phyloP scores from a whole-genome alignment of 2,113 vertebrate species.

The Maccullochella peelii region DNA sequence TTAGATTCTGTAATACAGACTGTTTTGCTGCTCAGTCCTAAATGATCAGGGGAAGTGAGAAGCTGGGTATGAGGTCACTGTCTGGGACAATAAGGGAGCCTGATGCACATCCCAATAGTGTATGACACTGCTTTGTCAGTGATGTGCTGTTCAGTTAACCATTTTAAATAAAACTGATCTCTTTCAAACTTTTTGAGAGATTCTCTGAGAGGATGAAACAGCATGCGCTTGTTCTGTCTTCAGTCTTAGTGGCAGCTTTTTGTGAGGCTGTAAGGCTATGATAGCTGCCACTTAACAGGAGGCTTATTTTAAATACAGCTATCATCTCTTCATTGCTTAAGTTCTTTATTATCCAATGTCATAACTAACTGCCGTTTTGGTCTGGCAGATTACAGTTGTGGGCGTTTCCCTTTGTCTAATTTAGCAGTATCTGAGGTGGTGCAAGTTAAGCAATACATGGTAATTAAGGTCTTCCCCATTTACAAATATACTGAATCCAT shows the following conservation, averaged over 20 bases:
- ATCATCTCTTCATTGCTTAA: constrained; percentile 40
- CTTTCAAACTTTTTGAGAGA: not conserved
- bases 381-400: constrained; percentile 38
- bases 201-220: not conserved
- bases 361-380: constrained; percentile 56
- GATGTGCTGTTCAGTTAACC: not conserved
- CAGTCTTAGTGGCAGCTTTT: not conserved
- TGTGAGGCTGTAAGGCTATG: not conserved
- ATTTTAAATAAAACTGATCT: constrained; percentile 3
- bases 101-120: not conserved
- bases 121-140: not conserved
- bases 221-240: not conserved
- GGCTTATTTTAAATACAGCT: constrained; percentile 10
- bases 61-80: constrained; percentile 5
- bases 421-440: constrained; percentile 47
- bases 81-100: constrained; percentile 25
- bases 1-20: not conserved
- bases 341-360: constrained; percentile 34
- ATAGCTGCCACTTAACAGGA: not conserved
- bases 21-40: not conserved
- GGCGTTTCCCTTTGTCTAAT: constrained; percentile 48
- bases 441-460: constrained; percentile 4
- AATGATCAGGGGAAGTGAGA: not conserved
- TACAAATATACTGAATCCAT: constrained; percentile 8
- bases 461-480: constrained; percentile 42